phyloP scores from a whole-genome alignment of 2,888 invertebrate genomes.

The Thymelicus lineola region DNA sequence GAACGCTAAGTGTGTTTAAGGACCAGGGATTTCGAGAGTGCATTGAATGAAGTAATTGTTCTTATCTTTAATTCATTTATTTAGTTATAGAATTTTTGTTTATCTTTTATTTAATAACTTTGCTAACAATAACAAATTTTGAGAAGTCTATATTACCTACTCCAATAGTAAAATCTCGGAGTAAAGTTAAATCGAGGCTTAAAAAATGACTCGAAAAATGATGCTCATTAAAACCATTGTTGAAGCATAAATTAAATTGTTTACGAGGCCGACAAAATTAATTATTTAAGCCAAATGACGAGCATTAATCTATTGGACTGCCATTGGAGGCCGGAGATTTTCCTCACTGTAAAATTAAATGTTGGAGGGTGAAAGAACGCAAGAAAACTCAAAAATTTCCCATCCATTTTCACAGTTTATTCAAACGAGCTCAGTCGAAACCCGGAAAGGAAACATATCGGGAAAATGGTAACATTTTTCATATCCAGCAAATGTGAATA shows the following conservation, averaged over 20 bases:
- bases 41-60: not conserved
- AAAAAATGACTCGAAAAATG: slow-evolving; percentile 15
- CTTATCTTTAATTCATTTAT: not conserved
- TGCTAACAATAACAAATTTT: too few relatives aligned
- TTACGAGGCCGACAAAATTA: slow-evolving; percentile 32
- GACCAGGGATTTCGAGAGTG: not conserved
- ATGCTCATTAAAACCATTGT: slow-evolving; percentile 31
- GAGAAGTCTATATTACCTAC: too few relatives aligned
- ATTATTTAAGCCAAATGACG: slow-evolving; percentile 32
- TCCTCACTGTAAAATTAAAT: slow-evolving; percentile 34
- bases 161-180: too few relatives aligned
- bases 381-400: slow-evolving; percentile 31
- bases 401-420: slow-evolving; percentile 36
- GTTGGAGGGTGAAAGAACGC: slow-evolving; percentile 25
- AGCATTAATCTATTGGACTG: slow-evolving; percentile 35
- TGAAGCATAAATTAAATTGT: slow-evolving; percentile 33
- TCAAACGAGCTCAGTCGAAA: slow-evolving; percentile 33
- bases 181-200: not conserved
- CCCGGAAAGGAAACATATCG: slow-evolving; percentile 36
- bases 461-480: slow-evolving; percentile 22
- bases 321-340: slow-evolving; percentile 31
- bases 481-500: slow-evolving; percentile 28
- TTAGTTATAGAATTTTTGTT: too few relatives aligned
- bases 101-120: too few relatives aligned
- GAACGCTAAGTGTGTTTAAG: not conserved